phyloP scores from a whole-genome alignment of 2,888 invertebrate species.

The Gortyna flavago region DNA sequence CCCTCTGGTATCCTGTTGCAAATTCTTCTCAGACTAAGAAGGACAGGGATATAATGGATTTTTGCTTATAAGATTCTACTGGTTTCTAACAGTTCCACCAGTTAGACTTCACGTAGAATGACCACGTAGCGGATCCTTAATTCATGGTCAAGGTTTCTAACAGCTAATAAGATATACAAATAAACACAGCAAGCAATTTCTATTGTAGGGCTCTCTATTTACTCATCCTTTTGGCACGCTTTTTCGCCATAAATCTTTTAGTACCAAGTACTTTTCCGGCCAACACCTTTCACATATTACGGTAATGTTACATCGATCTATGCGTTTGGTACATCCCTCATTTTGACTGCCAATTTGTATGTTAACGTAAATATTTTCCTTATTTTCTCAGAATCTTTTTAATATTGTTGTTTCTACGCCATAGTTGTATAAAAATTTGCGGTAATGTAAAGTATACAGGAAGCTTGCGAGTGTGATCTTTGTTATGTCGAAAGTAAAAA shows the following conservation, averaged over 20 bases:
- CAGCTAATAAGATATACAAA: conserved; percentile 12
- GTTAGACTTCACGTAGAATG: background rate
- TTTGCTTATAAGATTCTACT: background rate
- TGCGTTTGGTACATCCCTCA: conserved; percentile 34
- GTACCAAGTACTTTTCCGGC: conserved; percentile 28
- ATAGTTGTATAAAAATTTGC: conserved; percentile 43
- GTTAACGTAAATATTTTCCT: conserved; percentile 54
- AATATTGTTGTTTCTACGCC: conserved; percentile 38
- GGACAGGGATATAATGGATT: no score
- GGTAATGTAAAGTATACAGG: conserved; percentile 38
- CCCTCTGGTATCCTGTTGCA: background rate
- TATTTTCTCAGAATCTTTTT: conserved; percentile 36
- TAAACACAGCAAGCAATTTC: conserved; percentile 17
- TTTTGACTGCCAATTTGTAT: conserved; percentile 31
- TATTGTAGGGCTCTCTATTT: conserved; percentile 33
- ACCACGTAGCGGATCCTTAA: background rate
- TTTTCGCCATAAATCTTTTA: conserved; percentile 34
- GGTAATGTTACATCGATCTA: conserved; percentile 25
- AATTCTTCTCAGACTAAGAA: background rate
- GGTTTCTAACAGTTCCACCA: background rate
- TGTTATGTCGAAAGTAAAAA: conserved; percentile 60
- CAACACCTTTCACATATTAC: conserved; percentile 45
- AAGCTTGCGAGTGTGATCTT: conserved; percentile 49
- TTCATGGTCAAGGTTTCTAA: conserved; percentile 28
- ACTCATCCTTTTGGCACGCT: conserved; percentile 33